Evolutionary conservation across 2,797 vertebrate genomes (phyloP).

Genomic region (Champsocephalus esox): DNA sequence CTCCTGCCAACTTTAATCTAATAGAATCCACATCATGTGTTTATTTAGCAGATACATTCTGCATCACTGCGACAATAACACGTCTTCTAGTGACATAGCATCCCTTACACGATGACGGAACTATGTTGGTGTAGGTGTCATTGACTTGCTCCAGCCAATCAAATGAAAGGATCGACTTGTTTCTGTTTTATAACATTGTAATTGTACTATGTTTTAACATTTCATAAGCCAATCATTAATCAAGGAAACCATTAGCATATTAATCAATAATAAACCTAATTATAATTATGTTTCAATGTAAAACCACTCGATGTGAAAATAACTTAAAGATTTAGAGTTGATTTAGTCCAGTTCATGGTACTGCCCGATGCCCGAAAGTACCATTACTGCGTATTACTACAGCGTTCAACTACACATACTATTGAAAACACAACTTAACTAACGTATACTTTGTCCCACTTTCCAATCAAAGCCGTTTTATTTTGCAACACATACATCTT

Average conservation of each 20-base stretch:
- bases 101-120: background rate
- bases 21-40: background rate
- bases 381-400: too few species aligned
- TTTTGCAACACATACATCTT: background rate
- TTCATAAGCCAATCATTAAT: background rate
- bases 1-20: background rate
- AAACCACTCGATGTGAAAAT: background rate
- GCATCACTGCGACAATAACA: background rate
- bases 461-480: background rate
- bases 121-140: too few species aligned
- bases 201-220: background rate
- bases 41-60: background rate
- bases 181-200: background rate
- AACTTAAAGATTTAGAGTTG: too few species aligned
- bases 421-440: too few species aligned
- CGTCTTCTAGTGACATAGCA: too few species aligned
- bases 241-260: background rate
- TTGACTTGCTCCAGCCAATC: background rate
- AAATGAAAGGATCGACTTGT: background rate
- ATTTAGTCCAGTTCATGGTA: background rate
- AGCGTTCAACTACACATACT: too few species aligned
- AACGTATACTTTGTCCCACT: constrained; percentile 11
- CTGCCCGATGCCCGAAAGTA: too few species aligned
- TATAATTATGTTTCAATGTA: background rate
- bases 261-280: too few species aligned